Conservation (phyloP, 2,113 vertebrate species). For the Engystomops pustulosus region DNA sequence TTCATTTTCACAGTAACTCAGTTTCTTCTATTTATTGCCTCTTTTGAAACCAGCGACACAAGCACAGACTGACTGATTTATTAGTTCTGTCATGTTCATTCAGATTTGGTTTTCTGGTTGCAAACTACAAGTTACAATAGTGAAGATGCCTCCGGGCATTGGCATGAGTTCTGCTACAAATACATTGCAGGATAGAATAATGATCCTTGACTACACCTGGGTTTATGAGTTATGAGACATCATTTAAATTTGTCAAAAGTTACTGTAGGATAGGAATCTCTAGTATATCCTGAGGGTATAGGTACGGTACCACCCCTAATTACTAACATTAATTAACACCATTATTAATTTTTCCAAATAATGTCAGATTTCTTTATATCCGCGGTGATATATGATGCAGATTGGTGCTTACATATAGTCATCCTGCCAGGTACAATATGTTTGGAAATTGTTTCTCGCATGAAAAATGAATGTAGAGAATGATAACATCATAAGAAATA, state of each 20-base stretch:
- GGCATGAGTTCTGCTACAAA: not conserved
- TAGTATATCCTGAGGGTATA: not conserved
- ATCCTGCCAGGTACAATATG: not conserved
- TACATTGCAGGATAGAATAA: not conserved
- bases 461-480: not conserved
- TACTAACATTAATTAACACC: not conserved
- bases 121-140: not conserved
- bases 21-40: too few species aligned
- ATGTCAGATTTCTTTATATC: not conserved
- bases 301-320: not conserved
- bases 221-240: not conserved
- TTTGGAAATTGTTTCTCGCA: not conserved
- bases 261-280: not conserved
- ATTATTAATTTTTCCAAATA: not conserved
- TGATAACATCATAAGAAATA: not conserved
- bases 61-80: not conserved
- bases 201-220: slow-evolving; percentile 12
- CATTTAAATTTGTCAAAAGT: not conserved
- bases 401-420: too few species aligned
- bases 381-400: not conserved
- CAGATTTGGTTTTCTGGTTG: not conserved
- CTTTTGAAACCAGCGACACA: too few species aligned
- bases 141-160: slow-evolving; percentile 24
- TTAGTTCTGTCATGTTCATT: not conserved
- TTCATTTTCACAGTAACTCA: too few species aligned